Evolutionary conservation across 2,888 invertebrate genomes (phyloP), one percentile per base, ranked within the genome.

Genomic region (Epinotia bilunana): DNA sequence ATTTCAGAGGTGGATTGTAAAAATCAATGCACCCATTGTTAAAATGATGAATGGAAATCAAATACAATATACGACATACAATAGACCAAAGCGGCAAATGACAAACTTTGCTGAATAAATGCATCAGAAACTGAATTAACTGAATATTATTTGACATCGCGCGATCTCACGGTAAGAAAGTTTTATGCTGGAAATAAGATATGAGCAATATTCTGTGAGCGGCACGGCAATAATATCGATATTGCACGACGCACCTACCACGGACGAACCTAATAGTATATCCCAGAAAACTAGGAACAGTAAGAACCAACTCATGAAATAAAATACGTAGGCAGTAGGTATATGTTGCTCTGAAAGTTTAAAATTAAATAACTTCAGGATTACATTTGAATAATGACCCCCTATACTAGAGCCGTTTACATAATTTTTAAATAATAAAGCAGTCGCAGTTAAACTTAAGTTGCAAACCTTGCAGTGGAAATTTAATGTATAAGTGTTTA

Each of bases 141-240:
- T 80, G 80, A 84, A 86, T 82, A 85, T 83, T 83, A 83, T 84
- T 84, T 83, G 82, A 82, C 82, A 79, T 81, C 78, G 63, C 46
- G 49, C 77, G 79, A 79, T 80, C 76, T 79, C 74, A 67, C 78
- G 74, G 75, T 79, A 80, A 80, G 79, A 80, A 83, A 80, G 83
- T 84, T 86, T 83, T 83, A 83, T 84, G 80, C 79, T 72, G 76
- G 78, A 77, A 82, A 83, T 83, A 83, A 78, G 83, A 79, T 80
- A 79, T 81, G 80, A 83, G 83, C 82, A 83, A 83, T 80, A 82
- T 80, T 78, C 78, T 76, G 80, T 46, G 63, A 70, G 63, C 69
- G 80, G 79, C 80, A 78, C 74, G 74, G 80, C 79, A 83, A 83
- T 86, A 86, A 81, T 77, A 77, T 78, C 77, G 80, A 80, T 82